These are phyloP conservation scores for Brachyhypopomus gauderio DNA, from an alignment of 2,113 vertebrate species.

Conservation along the genomic window DNA sequence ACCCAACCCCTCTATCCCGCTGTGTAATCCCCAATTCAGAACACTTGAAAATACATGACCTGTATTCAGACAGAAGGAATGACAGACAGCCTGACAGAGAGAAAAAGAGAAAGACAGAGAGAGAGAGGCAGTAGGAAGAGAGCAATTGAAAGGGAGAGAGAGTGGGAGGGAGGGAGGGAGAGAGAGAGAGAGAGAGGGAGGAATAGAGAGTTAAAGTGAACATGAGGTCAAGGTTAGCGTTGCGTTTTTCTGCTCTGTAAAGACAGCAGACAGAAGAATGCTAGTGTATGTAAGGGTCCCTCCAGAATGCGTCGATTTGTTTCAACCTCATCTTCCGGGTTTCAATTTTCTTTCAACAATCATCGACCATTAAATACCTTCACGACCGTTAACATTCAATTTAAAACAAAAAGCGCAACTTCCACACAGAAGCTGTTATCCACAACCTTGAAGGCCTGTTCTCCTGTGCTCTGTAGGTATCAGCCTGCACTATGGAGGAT, in stretches of 20 bases:
- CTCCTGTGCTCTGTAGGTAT: too few species aligned
- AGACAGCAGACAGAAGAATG: background rate
- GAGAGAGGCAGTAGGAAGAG: background rate
- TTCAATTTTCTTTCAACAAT: too few species aligned
- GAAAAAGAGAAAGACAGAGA: background rate
- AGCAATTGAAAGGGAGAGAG: background rate
- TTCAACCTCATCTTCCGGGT: too few species aligned
- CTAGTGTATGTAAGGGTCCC: background rate
- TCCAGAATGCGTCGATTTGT: background rate
- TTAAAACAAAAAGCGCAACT: too few species aligned
- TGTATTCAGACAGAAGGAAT: constrained; percentile 18
- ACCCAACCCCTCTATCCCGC: constrained; percentile 60
- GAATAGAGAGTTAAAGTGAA: too few species aligned
- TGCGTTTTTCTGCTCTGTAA: too few species aligned
- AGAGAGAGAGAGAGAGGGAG: background rate
- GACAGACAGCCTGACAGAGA: constrained; percentile 3
- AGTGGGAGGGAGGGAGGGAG: background rate
- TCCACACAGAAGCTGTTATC: too few species aligned
- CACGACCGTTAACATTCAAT: too few species aligned
- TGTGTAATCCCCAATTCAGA: constrained; percentile 47
- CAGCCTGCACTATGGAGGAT: too few species aligned
- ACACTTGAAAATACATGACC: constrained; percentile 12
- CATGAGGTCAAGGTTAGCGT: too few species aligned
- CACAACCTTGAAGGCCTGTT: too few species aligned
- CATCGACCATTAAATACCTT: too few species aligned